Conservation (phyloP, 2,113 vertebrate species). For the Hyla sarda region DNA sequence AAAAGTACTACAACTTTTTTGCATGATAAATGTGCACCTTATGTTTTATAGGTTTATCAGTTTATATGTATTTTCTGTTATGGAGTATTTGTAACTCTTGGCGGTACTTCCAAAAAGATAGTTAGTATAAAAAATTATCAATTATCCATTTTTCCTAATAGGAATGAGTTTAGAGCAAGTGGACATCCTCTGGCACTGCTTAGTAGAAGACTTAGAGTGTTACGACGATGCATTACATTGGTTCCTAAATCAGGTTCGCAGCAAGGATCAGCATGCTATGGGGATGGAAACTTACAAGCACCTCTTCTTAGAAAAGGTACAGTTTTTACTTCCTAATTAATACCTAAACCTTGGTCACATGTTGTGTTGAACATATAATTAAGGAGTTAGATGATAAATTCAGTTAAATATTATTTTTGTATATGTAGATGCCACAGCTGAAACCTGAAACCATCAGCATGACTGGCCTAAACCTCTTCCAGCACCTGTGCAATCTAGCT, state of each 20-base stretch:
- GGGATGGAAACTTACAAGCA: constrained; percentile 99
- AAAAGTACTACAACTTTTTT: too few species aligned
- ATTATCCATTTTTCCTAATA: constrained; percentile 63
- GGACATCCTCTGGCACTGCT: constrained; percentile 97
- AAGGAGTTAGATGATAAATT: background rate
- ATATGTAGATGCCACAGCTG: constrained; percentile 91
- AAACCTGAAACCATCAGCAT: constrained; percentile 99
- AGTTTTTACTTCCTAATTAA: background rate
- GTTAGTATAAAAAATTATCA: background rate
- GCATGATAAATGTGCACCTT: too few species aligned
- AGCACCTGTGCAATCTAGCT: constrained; percentile 96
- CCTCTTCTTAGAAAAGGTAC: constrained; percentile 97
- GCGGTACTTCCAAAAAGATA: background rate
- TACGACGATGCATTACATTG: constrained; percentile 97
- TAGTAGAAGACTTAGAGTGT: constrained; percentile 96
- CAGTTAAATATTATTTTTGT: constrained; percentile 10
- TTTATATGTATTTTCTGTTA: background rate
- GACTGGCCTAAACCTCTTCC: constrained; percentile 98
- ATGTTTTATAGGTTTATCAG: too few species aligned
- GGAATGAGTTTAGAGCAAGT: constrained; percentile 98
- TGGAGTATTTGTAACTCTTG: background rate
- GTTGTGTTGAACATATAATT: too few species aligned
- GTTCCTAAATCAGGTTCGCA: constrained; percentile 99
- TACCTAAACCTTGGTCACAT: too few species aligned
- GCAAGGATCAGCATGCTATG: constrained; percentile 99